A percentile compares a stretch with the other conserved stretches of the same genome.
Conservation (phyloP, 2,113 vertebrate genomes). For the human (Homo sapiens) region GRCh38 chr13:40441001-40441500, state of each 20-base stretch:
- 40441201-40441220: not conserved
- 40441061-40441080: not conserved
- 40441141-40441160: not conserved
- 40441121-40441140: not conserved
- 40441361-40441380: not conserved
- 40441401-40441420: not conserved
- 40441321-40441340: not conserved
- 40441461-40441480: not conserved
- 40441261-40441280: not conserved
- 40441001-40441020: not conserved
- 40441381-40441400: not conserved
- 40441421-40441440: not conserved
- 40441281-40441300: not conserved
- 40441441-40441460: not conserved
- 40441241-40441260: not conserved
- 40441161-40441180: not conserved
- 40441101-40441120: not conserved
- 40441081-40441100: not conserved
- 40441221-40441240: not conserved
- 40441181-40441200: not conserved
- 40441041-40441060: not conserved
- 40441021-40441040: not conserved
- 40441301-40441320: not conserved
- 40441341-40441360: slow-evolving; percentile 18
- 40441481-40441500: slow-evolving; percentile 55